These are phyloP conservation scores for Sebastes oblongus DNA, from an alignment of 2,797 vertebrate genomes.

Conservation along the genomic window DNA sequence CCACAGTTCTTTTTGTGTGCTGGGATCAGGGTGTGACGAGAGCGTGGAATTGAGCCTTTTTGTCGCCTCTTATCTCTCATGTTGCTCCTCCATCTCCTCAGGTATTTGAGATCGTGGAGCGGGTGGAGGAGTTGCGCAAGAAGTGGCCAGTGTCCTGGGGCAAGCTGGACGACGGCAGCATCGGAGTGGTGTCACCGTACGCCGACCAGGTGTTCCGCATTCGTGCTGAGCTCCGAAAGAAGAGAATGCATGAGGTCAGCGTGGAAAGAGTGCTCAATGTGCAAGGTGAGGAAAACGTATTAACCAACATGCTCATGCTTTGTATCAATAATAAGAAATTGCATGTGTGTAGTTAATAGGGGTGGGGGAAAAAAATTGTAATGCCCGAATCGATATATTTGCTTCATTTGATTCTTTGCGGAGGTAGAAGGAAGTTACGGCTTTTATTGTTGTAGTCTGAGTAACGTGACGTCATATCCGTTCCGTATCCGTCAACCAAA, in stretches of 20 bases:
- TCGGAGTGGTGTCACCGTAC: conserved; percentile 97
- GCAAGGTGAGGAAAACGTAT: conserved; percentile 88
- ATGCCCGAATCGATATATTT: too few relatives aligned
- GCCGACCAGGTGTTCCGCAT: conserved; percentile 98
- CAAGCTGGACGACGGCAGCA: conserved; percentile 96
- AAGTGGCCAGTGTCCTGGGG: conserved; percentile 99
- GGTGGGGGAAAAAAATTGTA: too few relatives aligned
- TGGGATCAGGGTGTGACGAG: background rate
- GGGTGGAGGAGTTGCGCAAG: conserved; percentile 95
- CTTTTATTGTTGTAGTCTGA: too few relatives aligned
- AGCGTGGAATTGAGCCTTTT: background rate
- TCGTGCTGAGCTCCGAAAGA: conserved; percentile 96
- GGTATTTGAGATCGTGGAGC: conserved; percentile 99
- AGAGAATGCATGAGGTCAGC: conserved; percentile 96
- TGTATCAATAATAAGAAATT: background rate
- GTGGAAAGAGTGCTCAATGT: conserved; percentile 98
- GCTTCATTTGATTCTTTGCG: too few relatives aligned
- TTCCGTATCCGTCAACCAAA: too few relatives aligned
- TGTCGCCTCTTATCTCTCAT: background rate
- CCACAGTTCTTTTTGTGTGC: background rate
- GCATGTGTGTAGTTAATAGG: background rate
- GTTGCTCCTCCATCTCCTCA: conserved; percentile 47
- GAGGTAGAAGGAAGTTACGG: too few relatives aligned
- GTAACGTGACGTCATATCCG: too few relatives aligned
- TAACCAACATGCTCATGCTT: background rate